Evolutionary conservation across 2,113 vertebrate species (phyloP).

Genomic region (Illadopsis cleaveri): DNA sequence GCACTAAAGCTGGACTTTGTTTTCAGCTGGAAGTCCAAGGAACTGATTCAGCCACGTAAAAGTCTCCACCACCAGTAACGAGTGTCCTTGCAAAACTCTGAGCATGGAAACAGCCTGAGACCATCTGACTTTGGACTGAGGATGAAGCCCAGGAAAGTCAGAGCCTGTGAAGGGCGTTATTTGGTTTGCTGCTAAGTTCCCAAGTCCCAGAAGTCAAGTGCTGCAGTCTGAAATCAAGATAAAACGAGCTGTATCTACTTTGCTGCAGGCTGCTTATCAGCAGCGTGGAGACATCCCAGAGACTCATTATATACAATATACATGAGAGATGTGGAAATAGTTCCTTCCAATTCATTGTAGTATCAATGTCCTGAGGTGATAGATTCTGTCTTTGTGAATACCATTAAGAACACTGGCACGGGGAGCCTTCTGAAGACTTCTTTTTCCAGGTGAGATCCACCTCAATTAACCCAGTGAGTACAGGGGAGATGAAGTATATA

Average conservation of each 20-base stretch:
- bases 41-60: rapidly evolving
- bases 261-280: conserved; percentile 61
- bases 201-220: neutral
- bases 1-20: neutral
- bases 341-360: conserved; percentile 14
- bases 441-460: conserved; percentile 41
- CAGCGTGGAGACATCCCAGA: conserved; percentile 10
- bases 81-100: neutral
- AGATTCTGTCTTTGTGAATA: neutral
- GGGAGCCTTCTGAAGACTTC: neutral
- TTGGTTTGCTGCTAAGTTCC: neutral
- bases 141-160: neutral
- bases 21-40: neutral
- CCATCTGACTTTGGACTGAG: neutral
- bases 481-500: neutral
- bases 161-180: neutral
- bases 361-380: conserved; percentile 35
- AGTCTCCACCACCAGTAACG: too few relatives aligned
- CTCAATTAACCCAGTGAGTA: conserved; percentile 54
- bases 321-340: conserved; percentile 36
- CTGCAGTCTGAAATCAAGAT: conserved; percentile 36
- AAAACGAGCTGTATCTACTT: conserved; percentile 32
- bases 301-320: conserved; percentile 47
- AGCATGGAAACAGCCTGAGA: neutral
- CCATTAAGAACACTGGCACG: neutral